These are phyloP conservation scores for Magallana angulata DNA, from an alignment of 1,140 invertebrate genomes.

Conservation along the genomic window DNA sequence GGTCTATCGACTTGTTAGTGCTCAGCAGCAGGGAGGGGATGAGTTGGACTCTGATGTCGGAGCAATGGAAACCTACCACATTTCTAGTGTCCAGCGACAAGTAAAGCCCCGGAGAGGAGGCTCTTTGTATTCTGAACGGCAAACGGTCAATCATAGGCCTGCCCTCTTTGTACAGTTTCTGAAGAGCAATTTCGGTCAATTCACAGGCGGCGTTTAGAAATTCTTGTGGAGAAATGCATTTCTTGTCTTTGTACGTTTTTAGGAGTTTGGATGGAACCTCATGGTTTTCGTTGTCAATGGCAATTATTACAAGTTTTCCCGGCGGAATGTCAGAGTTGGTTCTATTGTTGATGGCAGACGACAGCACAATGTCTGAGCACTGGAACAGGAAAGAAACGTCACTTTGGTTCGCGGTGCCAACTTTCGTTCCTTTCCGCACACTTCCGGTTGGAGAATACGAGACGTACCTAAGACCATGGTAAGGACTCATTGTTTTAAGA, in stretches of 20 bases:
- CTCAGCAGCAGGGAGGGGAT: constrained; percentile 67
- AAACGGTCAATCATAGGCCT: constrained; percentile 66
- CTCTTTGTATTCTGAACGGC: constrained; percentile 67
- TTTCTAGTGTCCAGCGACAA: constrained; percentile 67
- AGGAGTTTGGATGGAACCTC: constrained; percentile 39
- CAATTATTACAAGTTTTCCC: constrained; percentile 63
- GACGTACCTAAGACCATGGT: constrained; percentile 59
- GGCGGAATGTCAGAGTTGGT: constrained; percentile 61
- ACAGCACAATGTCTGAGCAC: constrained; percentile 53
- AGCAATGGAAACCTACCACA: constrained; percentile 66
- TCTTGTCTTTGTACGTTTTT: constrained; percentile 20
- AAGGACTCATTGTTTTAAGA: constrained; percentile 52
- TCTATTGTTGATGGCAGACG: constrained; percentile 55
- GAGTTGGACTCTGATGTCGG: constrained; percentile 67
- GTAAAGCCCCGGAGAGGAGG: constrained; percentile 57
- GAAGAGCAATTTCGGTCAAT: constrained; percentile 64
- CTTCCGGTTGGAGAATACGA: constrained; percentile 66
- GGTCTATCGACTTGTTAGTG: constrained; percentile 58
- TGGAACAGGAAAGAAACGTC: constrained; percentile 68
- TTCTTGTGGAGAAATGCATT: constrained; percentile 61
- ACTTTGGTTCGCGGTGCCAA: constrained; percentile 62
- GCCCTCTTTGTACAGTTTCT: constrained; percentile 65
- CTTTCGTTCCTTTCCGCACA: constrained; percentile 63
- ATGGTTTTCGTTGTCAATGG: constrained; percentile 48
- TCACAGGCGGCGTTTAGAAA: constrained; percentile 54